These are phyloP conservation scores for Sylvilagus floridanus DNA, from an alignment of 2,797 vertebrate genomes.

Conservation along the genomic window DNA sequence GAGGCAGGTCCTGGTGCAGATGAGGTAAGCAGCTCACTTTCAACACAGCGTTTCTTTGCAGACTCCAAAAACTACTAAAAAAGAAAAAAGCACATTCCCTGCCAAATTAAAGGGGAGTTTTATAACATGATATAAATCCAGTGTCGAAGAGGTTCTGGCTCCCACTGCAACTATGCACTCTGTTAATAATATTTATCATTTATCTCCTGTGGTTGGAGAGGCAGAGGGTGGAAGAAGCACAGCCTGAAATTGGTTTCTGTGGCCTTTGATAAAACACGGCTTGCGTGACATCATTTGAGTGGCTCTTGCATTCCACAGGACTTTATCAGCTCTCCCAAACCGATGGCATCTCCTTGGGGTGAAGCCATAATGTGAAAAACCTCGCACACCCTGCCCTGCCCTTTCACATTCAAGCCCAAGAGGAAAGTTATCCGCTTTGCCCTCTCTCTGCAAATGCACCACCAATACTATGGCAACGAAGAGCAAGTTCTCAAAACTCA, in stretches of 20 bases:
- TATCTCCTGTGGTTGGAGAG: constrained; percentile 74
- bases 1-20: not conserved
- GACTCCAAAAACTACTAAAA: constrained; percentile 1
- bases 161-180: constrained; percentile 61
- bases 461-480: not conserved
- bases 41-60: constrained; percentile 44
- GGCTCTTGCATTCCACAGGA: constrained; percentile 64
- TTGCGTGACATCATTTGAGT: constrained; percentile 36
- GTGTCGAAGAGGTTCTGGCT: constrained; percentile 23
- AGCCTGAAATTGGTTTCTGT: constrained; percentile 69
- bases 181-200: constrained; percentile 82
- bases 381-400: not conserved
- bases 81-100: not conserved
- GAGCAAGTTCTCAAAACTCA: not conserved
- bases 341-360: not conserved
- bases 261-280: constrained; percentile 57
- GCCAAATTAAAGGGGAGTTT: constrained; percentile 68
- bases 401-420: constrained; percentile 58
- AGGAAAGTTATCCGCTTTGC: not conserved
- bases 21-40: constrained; percentile 18
- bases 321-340: constrained; percentile 61
- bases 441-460: constrained; percentile 13
- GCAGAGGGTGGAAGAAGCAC: constrained; percentile 62
- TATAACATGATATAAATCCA: constrained; percentile 38
- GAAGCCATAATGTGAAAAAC: constrained; percentile 44